Evolutionary conservation across 1,140 invertebrate species (phyloP).

Genomic region (Eubasilissa regina): DNA sequence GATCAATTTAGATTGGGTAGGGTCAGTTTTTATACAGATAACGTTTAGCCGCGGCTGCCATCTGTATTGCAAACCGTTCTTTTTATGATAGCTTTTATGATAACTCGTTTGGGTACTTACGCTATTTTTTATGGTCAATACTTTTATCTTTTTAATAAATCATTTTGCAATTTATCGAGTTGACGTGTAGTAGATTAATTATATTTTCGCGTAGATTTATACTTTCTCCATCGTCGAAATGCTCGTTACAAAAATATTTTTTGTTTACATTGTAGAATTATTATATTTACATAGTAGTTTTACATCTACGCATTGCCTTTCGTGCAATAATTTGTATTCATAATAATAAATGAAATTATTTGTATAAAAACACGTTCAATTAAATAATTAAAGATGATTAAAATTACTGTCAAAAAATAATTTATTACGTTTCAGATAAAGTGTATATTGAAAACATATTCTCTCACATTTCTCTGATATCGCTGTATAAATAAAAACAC

Average conservation of each 20-base stretch:
- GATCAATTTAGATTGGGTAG: constrained; percentile 41
- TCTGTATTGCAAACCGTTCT: neutral
- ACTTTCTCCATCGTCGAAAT: neutral
- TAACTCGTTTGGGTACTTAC: neutral
- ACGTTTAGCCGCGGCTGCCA: neutral
- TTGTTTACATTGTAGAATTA: no score
- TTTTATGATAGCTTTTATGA: neutral
- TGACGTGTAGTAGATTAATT: neutral
- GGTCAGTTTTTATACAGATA: constrained; percentile 40
- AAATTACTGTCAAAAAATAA: no score
- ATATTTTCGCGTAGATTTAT: neutral
- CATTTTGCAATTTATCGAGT: neutral
- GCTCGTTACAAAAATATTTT: neutral
- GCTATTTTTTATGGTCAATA: neutral
- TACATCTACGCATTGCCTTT: no score
- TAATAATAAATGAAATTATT: no score
- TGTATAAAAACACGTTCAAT: no score
- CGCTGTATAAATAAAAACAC: no score
- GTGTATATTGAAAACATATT: no score
- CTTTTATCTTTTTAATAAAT: neutral
- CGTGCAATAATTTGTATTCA: no score
- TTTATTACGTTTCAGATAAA: no score
- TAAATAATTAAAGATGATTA: no score
- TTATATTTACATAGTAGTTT: no score
- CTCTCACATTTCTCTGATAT: no score